A percentile compares a stretch with the other conserved stretches of the same genome.
These are phyloP conservation scores for Notothenia rossii DNA, from an alignment of 2,113 vertebrate species.

Conservation along the genomic window DNA sequence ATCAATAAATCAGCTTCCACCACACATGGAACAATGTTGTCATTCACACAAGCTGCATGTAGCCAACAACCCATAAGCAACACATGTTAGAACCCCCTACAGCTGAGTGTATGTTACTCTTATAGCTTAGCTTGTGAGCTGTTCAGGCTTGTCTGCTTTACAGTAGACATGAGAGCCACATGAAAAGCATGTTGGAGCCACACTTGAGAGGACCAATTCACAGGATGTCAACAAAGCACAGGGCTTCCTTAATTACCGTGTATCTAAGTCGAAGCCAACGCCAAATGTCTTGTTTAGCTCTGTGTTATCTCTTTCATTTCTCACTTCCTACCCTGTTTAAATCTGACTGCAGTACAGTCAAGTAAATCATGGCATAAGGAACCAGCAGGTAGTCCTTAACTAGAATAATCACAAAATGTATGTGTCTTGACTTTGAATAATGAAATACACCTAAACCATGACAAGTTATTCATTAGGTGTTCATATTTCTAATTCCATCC, in stretches of 20 bases:
- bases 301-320: background rate
- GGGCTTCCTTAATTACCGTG: slow-evolving; percentile 26
- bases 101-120: background rate
- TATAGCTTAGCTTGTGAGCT: slow-evolving; percentile 24
- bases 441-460: no score
- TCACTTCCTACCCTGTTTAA: background rate
- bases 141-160: slow-evolving; percentile 49
- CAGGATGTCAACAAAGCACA: slow-evolving; percentile 51
- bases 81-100: slow-evolving; percentile 21
- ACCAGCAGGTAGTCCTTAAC: background rate
- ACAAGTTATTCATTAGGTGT: no score
- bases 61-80: slow-evolving; percentile 9
- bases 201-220: slow-evolving; percentile 51
- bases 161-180: slow-evolving; percentile 45
- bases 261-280: slow-evolving; percentile 14
- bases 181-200: slow-evolving; percentile 40
- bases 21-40: background rate
- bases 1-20: slow-evolving; percentile 1
- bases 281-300: background rate
- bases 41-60: slow-evolving; percentile 22
- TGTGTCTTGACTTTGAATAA: background rate
- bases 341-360: background rate
- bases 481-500: background rate
- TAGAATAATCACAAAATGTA: background rate
- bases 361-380: background rate